These are phyloP conservation scores for Adelognathus sp. DNA, from an alignment of 2,888 invertebrate genomes.

Conservation along the genomic window DNA sequence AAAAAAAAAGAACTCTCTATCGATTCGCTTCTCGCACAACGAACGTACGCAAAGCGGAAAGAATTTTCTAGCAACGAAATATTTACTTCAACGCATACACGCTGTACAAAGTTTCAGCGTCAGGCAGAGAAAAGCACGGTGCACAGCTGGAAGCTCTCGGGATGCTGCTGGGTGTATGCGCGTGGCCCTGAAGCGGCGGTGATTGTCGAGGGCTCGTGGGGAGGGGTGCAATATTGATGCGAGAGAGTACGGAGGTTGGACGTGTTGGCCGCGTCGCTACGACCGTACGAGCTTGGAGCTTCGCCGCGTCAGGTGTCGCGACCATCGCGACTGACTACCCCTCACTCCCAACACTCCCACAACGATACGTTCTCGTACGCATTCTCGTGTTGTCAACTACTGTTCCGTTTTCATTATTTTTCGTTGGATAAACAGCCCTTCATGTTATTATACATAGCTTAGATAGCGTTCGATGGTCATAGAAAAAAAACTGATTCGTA, in stretches of 20 bases:
- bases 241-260: conserved; percentile 37
- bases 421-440: no score
- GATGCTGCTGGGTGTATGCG: conserved; percentile 8
- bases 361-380: conserved; percentile 31
- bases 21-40: not conserved
- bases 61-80: not conserved
- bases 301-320: conserved; percentile 71
- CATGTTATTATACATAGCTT: not conserved
- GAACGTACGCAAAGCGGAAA: no score
- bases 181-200: not conserved
- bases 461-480: not conserved
- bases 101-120: not conserved
- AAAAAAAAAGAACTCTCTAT: not conserved
- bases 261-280: conserved; percentile 73
- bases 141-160: conserved; percentile 5
- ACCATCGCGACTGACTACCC: conserved; percentile 73
- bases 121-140: not conserved
- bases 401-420: conserved; percentile 32
- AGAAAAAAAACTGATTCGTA: no score
- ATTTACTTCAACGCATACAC: not conserved
- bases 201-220: conserved; percentile 21
- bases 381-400: conserved; percentile 51
- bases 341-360: conserved; percentile 55
- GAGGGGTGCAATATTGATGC: conserved; percentile 55
- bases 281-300: conserved; percentile 60